These are phyloP conservation scores for Babylonia areolata DNA, from an alignment of 1,140 invertebrate species.

Conservation along the genomic window DNA sequence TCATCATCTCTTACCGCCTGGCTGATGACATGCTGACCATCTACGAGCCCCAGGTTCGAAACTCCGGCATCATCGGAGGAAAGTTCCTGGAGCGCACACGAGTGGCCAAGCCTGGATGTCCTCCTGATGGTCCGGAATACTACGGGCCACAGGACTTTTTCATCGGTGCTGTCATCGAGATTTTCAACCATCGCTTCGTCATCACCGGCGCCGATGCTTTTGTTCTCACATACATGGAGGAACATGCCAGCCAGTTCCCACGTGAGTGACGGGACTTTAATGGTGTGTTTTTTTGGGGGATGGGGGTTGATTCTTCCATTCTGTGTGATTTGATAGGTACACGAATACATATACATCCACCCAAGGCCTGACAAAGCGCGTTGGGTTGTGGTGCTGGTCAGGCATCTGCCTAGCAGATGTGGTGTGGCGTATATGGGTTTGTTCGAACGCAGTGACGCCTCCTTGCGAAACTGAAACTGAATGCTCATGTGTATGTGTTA, in stretches of 20 bases:
- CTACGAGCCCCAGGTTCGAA: conserved; percentile 75
- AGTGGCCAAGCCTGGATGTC: conserved; percentile 72
- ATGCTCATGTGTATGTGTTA: no score
- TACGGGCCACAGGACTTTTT: conserved; percentile 76
- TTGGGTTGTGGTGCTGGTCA: no score
- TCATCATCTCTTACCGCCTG: conserved; percentile 75
- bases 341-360: no score
- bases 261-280: conserved; percentile 46
- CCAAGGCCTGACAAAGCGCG: no score
- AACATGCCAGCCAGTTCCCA: conserved; percentile 72
- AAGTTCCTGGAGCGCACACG: conserved; percentile 76
- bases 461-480: no score
- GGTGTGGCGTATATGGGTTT: no score
- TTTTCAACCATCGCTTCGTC: conserved; percentile 74
- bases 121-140: conserved; percentile 70
- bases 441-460: no score
- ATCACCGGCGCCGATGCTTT: conserved; percentile 75
- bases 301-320: no score
- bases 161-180: conserved; percentile 74
- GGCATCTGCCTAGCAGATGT: no score
- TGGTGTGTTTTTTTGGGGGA: no score
- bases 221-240: conserved; percentile 75
- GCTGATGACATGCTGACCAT: conserved; percentile 76
- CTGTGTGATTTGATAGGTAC: no score
- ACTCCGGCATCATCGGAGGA: conserved; percentile 75